Base-by-base conservation (phyloP, 2,797 vertebrate genomes). In the Coreius guichenoti region DNA sequence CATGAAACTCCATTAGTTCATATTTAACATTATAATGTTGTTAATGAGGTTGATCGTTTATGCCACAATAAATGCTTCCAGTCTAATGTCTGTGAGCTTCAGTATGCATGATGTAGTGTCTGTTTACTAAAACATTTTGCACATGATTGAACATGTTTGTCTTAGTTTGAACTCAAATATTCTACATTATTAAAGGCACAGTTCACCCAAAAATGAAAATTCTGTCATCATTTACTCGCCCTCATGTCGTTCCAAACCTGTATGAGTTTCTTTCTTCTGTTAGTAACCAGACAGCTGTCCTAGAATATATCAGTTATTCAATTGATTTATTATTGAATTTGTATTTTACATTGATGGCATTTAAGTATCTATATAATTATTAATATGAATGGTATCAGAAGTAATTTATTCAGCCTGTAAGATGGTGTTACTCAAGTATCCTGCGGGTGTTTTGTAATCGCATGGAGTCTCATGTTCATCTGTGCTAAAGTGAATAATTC, bases 401-500 rank as follows among this genome's bases (percentile, higher is more conserved):
- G 23, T 51, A 13, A n/a, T 4, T n/a, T n/a, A n/a, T n/a, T 1
- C 9, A n/a, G 56, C 12, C 56, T 58, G 56, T 58, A n/a, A 58
- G 23, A 12, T 1, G 2, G 23, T 9, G 21, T 58, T 11, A 58
- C 23, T 58, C 21, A 11, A 58, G 47, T n/a, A 58, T 3, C 23
- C 9, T 5, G 26, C 49, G 16, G 43, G 36, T n/a, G 14, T 70
- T 49, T 47, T 16, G 23, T n/a, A 72, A 72, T 26, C 39, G 23
- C n/a, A n/a, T n/a, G n/a, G n/a, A n/a, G 14, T 14, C 14, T 29
- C 70, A 9, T 31, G 36, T 78, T 68, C 36, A 75, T 47, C 31
- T 70, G 31, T 58, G 65, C 47, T 70, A 67, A 80, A 19, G 39
- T 26, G 36, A 49, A 43, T 65, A 70, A n/a, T n/a, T n/a, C n/a